Base-by-base conservation (phyloP, 2,888 invertebrate genomes). In the Epistrophe grossulariae region DNA sequence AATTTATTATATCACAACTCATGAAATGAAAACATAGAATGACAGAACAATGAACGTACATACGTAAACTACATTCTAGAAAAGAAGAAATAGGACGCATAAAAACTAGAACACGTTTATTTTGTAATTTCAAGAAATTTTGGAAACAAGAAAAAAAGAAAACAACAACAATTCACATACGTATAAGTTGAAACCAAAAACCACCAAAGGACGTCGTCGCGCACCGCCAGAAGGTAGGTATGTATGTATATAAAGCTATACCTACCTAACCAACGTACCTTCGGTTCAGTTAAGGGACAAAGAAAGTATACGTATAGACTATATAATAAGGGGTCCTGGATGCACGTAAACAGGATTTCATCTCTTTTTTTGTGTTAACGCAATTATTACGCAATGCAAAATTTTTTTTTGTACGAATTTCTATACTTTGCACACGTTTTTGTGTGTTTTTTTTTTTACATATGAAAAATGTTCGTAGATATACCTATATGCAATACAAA, bases 331-430 rank as follows among this genome's bases (percentile, higher is more conserved):
- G 77, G 82, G 81, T 64, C 82, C 74, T 78, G 76, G 76, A 74
- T 85, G 85, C 85, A 85, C 31, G 82, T 45, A 74, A 82, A 82
- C 81, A 74, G 71, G 82, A 78, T 82, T 78, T 72, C 24, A 43
- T 60, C 4, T 38, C 11, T 31, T 17, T 59, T 62, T 28, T 6
- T 52, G n/a, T n/a, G n/a, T 28, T 62, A 55, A 74, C 78, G 62
- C 74, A 74, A 79, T 82, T 70, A 55, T 70, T 81, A 82, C 78
- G 82, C 82, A 85, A 85, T 78, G 82, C 73, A 73, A 57, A 62
- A 52, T 70, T 48, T 45, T 31, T 59, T 70, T 48, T 45, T 31
- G 0, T 52, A 40, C 40, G 52, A 24, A 45, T 70, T 40, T 50
- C 24, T 62, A 62, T 74, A 17, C 15, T 71, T 74, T 70, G 64